Evolutionary conservation across 2,797 vertebrate genomes (phyloP), one percentile per base, ranked within the genome.

Genomic region (Sebastolobus altivelis): DNA sequence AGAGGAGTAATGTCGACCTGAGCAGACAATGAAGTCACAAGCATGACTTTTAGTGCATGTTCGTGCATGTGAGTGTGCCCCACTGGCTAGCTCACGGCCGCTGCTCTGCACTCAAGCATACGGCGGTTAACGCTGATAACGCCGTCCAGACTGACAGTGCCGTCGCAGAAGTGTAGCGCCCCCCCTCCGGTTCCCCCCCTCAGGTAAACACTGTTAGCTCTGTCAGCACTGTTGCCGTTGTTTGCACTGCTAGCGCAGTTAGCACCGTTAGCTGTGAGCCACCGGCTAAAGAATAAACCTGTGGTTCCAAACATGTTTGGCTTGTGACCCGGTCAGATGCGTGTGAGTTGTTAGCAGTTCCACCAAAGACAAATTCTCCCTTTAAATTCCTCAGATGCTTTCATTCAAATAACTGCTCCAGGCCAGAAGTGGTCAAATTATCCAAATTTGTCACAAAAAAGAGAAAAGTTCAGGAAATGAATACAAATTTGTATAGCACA

Each of bases 101-200:
- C 0, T 46, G 43, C 16, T 46, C 43, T 18, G 43, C 43, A 46
- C 18, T 46, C 7, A 1, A 16, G 18, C 43, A 46, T 46, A 18
- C 16, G 16, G 16, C 16, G 7, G 16, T 46, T 46, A 0, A 3
- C 3, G 43, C 16, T 18, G 49, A 0, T n/a, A 52, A 52, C 20
- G 20, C 8, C 20, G 1, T 52, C 49, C 20, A 1, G 0, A 52
- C 49, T 8, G 20, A n/a, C 13, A 0, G 20, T 2, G 10, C 10
- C 8, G 4, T 52, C 20, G 20, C 49, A 0, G 0, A 18, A 46
- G 13, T 14, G 5, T 0, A 40, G 13, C 0, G 0, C 38, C 38
- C 38, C 13, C 0, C 2, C 1, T 40, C 38, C 13, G 38, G 0
- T 12, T 12, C 13, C 13, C 13, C 38, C 38, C 5, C 31, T 31